Evolutionary conservation across 2,113 vertebrate species (phyloP).

Genomic region (Gymnarchus niloticus): DNA sequence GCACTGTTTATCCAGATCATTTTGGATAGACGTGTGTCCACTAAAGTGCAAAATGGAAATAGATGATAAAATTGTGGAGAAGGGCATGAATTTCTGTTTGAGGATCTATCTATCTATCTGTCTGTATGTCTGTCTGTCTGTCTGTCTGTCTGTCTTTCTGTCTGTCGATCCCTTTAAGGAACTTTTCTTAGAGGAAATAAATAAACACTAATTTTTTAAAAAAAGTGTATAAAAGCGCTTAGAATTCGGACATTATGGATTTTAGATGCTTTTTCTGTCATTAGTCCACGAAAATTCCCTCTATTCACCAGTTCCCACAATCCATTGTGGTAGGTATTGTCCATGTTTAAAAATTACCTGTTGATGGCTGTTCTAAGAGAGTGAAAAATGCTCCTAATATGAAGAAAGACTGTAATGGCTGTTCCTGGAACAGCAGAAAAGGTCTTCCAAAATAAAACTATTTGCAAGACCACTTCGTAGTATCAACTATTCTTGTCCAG

Average conservation of each 20-base stretch:
- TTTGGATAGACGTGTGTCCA: background rate
- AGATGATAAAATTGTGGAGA: too few species aligned
- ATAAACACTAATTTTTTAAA: background rate
- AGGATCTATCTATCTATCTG: too few species aligned
- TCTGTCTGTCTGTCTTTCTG: too few species aligned
- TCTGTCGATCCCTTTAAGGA: too few species aligned
- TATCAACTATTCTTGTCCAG: constrained; percentile 4
- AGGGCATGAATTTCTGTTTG: too few species aligned
- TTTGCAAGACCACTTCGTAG: background rate
- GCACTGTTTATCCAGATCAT: background rate
- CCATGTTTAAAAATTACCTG: background rate
- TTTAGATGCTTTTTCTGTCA: background rate
- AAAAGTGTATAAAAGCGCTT: background rate
- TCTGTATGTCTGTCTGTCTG: too few species aligned
- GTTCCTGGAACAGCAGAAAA: background rate
- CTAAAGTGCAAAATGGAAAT: background rate
- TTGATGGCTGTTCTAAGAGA: background rate
- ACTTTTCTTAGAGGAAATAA: too few species aligned
- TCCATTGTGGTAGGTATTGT: background rate
- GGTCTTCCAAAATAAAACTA: background rate
- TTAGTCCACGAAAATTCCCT: background rate
- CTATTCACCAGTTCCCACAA: background rate
- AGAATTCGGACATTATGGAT: background rate
- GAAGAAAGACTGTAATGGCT: background rate
- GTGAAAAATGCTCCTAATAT: too few species aligned